Base-by-base conservation (phyloP, 2,888 invertebrate genomes). In the Aspidapion aeneum region DNA sequence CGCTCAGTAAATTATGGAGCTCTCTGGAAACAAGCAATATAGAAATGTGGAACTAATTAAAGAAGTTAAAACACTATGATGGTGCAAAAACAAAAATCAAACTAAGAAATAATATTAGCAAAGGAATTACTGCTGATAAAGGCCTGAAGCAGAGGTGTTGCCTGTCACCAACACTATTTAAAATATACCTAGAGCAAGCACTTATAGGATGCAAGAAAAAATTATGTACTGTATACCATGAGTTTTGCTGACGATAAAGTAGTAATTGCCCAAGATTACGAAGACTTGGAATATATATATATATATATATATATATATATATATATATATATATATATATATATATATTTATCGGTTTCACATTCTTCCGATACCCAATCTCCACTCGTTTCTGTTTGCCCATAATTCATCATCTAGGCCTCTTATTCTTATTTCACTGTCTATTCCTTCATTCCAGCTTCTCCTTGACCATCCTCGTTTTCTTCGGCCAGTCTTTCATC, bases 141-240 rank as follows among this genome's bases (percentile, higher is more conserved):
- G 57, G 35, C n/a, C 21, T 57, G 2, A 57, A 22, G 21, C 35
- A 22, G n/a, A 22, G 57, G 17, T 57, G 35, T 21, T 21, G 57
- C 35, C 17, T 57, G 22, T 57, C 57, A 12, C 57, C 57, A n/a
- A 12, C 57, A 3, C 21, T 35, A 12, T 57, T 57, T n/a, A n/a
- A 57, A 22, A 57, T 57, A 20, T 35, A 22, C 21, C 17, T 57
- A 12, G 57, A 57, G 21, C 7, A 57, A 2, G 21, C 17, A n/a
- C 57, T 57, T 2, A 57, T 21, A 17, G 5, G 17, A 17, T 57
- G 35, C 22, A 57, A 57, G 21, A 12, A n/a, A 16, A 57, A 57
- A 48, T 56, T 18, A n/a, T 48, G n/a, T 48, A 48, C 49, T 12
- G 52, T 52, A 9, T n/a, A 52, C 52, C 5, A 5, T 52, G 3